Base-by-base conservation (phyloP, 2,113 vertebrate species). In the Vireo altiloquus region DNA sequence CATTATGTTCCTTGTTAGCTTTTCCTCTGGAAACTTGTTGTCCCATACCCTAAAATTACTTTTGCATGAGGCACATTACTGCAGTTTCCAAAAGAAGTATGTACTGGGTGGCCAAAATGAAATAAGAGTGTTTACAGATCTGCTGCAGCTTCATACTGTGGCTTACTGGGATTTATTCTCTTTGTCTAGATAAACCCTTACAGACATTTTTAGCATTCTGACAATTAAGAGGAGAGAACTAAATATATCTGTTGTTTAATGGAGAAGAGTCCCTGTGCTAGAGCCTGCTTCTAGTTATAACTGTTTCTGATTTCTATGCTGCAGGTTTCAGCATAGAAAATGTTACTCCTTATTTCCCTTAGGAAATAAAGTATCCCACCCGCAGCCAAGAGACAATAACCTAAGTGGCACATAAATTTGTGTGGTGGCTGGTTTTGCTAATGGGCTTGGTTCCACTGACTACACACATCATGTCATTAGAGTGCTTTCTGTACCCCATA, bases 371-470 rank as follows among this genome's bases (percentile, higher is more conserved):
- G 35, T 85, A 86, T 49, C 59, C 91, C 60, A 74, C 90, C 85
- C 46, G 68, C 54, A 90, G 86, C 83, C 79, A 92, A 92, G 86
- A 95, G 95, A 44, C 68, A 71, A 27, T 61, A 92, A 28, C 30
- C 1, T 82, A 96, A 97, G 82, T 46, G 57, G 54, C 64, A 92
- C 77, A 95, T 95, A 96, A 96, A 97, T 97, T 96, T 95, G 66
- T 61, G 92, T 91, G 70, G 79, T 87, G 83, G 37, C 81, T 93
- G 88, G 50, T 90, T 95, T 94, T 91, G 72, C 94, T 98, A 95
- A 98, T 94, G 75, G 90, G 49, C 71, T 95, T 95, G 53, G 80
- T 95, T 97, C 84, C 70, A 66, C 66, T 96, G 82, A 68, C 92
- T 93, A 89, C 87, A 92, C 77, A 82, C 82, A 89, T 95, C 80